A percentile compares a stretch with the other conserved stretches of the same genome.
phyloP scores from a whole-genome alignment of 1,140 invertebrate genomes.

The Macrostomum lignano region DNA sequence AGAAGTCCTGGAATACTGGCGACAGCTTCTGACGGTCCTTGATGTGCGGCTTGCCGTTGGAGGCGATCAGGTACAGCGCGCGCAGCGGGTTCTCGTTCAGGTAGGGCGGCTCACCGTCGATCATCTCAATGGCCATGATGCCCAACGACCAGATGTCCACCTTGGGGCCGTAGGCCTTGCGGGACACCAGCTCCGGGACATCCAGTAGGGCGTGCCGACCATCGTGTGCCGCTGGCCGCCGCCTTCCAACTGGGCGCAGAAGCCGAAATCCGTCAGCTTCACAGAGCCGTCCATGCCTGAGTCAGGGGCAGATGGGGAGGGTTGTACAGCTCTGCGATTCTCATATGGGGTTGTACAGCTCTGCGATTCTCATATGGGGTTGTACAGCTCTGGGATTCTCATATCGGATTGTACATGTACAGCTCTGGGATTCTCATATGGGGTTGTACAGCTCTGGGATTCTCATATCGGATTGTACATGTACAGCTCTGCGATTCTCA shows the following conservation, averaged over 20 bases:
- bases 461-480: too few species aligned
- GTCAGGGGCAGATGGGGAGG: too few species aligned
- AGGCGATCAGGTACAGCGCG: conserved; percentile 62
- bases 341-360: too few species aligned
- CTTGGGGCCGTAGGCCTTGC: conserved; percentile 11
- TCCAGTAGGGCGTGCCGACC: conserved; percentile 15
- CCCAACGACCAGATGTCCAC: conserved; percentile 14
- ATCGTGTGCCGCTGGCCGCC: conserved; percentile 24
- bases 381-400: too few species aligned
- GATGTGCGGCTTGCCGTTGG: conserved; percentile 94
- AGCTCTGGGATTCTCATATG: too few species aligned
- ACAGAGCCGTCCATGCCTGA: conserved; percentile 20
- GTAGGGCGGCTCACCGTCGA: conserved; percentile 14
- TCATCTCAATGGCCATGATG: conserved; percentile 15
- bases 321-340: too few species aligned
- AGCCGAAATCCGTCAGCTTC: conserved; percentile 11
- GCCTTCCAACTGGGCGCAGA: conserved; percentile 10
- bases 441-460: too few species aligned
- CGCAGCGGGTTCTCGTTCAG: conserved; percentile 12
- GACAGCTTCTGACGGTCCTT: conserved; percentile 87
- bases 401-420: too few species aligned
- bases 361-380: too few species aligned
- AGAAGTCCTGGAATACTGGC: conserved; percentile 78
- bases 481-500: too few species aligned
- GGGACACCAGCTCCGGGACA: conserved; percentile 14